Base-by-base conservation (phyloP, 2,113 vertebrate genomes). In the Passer domesticus region DNA sequence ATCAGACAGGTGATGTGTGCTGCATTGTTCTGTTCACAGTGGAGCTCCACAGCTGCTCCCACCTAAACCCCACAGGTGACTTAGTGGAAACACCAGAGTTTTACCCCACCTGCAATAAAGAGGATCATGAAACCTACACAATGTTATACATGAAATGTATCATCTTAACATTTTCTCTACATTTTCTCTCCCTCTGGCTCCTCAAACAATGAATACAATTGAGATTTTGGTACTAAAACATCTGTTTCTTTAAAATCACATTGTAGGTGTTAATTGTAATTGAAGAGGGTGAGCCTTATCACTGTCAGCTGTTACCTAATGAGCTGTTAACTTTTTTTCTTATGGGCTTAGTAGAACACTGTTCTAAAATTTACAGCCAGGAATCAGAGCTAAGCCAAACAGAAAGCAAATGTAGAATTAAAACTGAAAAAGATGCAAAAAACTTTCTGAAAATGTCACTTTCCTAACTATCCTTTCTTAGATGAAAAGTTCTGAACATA, bases 1-100 rank as follows among this genome's bases (percentile, higher is more conserved):
- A 28, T 24, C 63, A 70, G 19, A 21, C 11, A 68, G 44, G 24
- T 0, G 1, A 35, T 5, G 52, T 0, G 0, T 6, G 25, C 8
- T 8, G 37, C 4, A 8, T 2, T 73, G 25, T 3, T 68, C 67
- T 68, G 67, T 2, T 83, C 64, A 50, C 37, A 64, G 2, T 24
- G 35, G 9, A 69, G 46, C 37, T 78, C 41, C 80, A 66, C 6
- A 83, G 56, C 19, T 85, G 18, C 60, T 30, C 25, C 13, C 35
- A 64, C 46, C 47, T 52, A 85, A 79, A 52, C 7, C 11, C 15
- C 56, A 39, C 13, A 49, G 31, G 4, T 21, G 13, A 47, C 17
- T 52, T 8, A 3, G 3, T 28, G 21, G 14, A 74, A 88, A 72
- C 8, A 15, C 0, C 8, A 81, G 75, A 63, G 84, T 85, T 89